phyloP scores from a whole-genome alignment of 1,140 invertebrate species.

The Harpegnathos saltator region DNA sequence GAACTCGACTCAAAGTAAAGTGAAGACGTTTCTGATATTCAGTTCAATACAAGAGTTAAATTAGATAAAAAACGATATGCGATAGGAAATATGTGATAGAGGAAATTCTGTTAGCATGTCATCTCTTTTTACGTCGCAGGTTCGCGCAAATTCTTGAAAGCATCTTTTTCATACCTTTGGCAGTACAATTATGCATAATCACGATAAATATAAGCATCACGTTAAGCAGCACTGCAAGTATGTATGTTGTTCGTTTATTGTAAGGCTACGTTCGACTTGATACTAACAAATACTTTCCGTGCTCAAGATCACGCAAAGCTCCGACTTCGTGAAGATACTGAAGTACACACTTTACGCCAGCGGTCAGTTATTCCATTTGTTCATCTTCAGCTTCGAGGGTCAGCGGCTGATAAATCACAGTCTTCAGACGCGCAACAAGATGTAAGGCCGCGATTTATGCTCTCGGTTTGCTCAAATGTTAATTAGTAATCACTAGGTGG shows the following conservation, averaged over 20 bases:
- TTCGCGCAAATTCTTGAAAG: conserved; percentile 43
- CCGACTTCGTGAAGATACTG: not conserved
- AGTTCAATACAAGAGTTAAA: too few relatives aligned
- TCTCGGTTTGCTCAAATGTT: too few relatives aligned
- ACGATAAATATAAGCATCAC: too few relatives aligned
- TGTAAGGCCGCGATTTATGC: conserved; percentile 45
- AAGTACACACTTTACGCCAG: conserved; percentile 42
- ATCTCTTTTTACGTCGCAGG: conserved; percentile 18
- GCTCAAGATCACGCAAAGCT: not conserved
- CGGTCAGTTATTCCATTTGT: conserved; percentile 64
- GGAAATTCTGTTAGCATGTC: not conserved
- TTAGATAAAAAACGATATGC: too few relatives aligned
- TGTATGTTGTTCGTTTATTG: too few relatives aligned
- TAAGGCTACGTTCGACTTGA: too few relatives aligned
- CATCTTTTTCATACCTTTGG: not conserved
- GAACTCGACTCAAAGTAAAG: too few relatives aligned
- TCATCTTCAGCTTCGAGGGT: conserved; percentile 63
- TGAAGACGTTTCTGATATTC: too few relatives aligned
- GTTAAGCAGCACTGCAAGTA: too few relatives aligned
- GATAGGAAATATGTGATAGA: not conserved
- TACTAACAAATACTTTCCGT: not conserved
- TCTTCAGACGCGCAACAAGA: conserved; percentile 15
- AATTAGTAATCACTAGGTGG: too few relatives aligned
- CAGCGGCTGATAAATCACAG: conserved; percentile 69
- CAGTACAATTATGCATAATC: too few relatives aligned